Conservation (phyloP, 2,113 vertebrate species). For the Psittacula cyanocephala region DNA sequence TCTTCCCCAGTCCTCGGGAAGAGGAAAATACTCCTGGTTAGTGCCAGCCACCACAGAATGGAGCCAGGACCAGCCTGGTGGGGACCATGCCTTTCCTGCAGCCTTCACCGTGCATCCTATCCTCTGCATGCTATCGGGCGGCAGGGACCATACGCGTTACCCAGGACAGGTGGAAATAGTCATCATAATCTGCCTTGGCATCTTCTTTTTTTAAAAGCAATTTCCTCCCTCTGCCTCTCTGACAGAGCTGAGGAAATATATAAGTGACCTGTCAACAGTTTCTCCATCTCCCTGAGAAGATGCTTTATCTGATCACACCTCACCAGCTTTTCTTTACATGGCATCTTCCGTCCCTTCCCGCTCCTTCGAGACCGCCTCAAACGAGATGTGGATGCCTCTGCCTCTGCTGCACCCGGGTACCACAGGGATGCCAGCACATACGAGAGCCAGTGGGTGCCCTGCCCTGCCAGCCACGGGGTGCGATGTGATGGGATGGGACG, state of each 20-base stretch:
- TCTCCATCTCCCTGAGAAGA: slow-evolving; percentile 2
- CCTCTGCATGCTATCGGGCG: not conserved
- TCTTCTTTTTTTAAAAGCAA: slow-evolving; percentile 47
- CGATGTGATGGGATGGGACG: not conserved
- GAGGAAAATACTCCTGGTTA: not conserved
- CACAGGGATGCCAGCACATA: not conserved
- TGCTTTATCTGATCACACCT: slow-evolving; percentile 54
- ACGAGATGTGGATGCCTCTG: rapidly evolving
- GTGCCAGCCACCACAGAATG: not conserved
- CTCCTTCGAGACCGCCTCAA: not conserved
- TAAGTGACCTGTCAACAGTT: slow-evolving; percentile 62
- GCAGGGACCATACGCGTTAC: not conserved
- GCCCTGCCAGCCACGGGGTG: not conserved
- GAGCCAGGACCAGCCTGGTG: not conserved
- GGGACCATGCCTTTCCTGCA: not conserved
- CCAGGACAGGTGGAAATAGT: slow-evolving; percentile 47
- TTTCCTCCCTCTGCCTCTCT: slow-evolving; percentile 58
- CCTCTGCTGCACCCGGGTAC: rapidly evolving
- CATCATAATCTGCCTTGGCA: slow-evolving; percentile 51
- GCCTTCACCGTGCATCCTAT: not conserved
- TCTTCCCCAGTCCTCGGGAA: not conserved
- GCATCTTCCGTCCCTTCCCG: not conserved
- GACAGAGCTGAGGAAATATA: slow-evolving; percentile 55
- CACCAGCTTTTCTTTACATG: not conserved
- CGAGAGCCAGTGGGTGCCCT: not conserved